Evolutionary conservation across 2,113 vertebrate species (phyloP).

Genomic region (Macquaria australasica): DNA sequence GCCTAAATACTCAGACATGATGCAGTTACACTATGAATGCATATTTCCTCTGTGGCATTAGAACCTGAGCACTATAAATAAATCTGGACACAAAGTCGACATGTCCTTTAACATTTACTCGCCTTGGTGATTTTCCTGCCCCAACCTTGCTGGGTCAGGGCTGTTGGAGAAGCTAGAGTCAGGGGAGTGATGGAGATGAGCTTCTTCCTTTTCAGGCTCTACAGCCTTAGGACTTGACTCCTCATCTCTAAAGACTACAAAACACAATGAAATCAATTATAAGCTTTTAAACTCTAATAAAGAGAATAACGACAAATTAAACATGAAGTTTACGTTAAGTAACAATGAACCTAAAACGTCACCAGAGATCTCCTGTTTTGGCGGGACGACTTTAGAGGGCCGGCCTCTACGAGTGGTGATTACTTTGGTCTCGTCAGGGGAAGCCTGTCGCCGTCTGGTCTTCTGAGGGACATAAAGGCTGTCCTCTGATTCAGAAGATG

Average conservation of each 20-base stretch:
- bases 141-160: not conserved
- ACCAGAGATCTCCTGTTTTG: slow-evolving; percentile 48
- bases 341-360: slow-evolving; percentile 11
- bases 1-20: not conserved
- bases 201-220: slow-evolving; percentile 23
- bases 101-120: slow-evolving; percentile 4
- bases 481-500: slow-evolving; percentile 72
- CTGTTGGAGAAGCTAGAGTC: slow-evolving; percentile 37
- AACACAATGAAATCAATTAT: not conserved
- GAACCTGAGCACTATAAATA: not conserved
- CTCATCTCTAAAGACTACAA: slow-evolving; percentile 63
- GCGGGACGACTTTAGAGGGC: slow-evolving; percentile 5
- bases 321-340: not conserved
- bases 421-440: slow-evolving; percentile 21
- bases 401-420: slow-evolving; percentile 66
- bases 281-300: not conserved
- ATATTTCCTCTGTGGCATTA: not conserved
- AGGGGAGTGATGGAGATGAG: slow-evolving; percentile 1
- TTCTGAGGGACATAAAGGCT: slow-evolving; percentile 77
- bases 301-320: not conserved
- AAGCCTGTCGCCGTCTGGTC: slow-evolving; percentile 19
- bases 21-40: not conserved
- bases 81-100: not conserved
- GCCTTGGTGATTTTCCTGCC: slow-evolving; percentile 47
- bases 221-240: slow-evolving; percentile 18